These are phyloP conservation scores for Anthoptus insignis DNA, from an alignment of 2,888 invertebrate species.

Conservation along the genomic window DNA sequence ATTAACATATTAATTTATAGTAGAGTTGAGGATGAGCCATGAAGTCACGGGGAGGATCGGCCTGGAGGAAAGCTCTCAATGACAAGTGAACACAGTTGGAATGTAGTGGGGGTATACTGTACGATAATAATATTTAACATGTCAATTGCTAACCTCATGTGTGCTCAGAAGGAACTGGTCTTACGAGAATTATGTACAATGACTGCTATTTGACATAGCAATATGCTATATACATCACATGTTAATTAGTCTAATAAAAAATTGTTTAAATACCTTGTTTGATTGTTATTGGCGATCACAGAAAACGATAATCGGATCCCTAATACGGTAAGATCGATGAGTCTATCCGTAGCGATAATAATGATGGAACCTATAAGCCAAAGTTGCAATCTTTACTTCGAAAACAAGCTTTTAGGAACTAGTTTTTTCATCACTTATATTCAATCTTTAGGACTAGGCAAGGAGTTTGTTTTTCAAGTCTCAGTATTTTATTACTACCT, in stretches of 20 bases:
- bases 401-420: no score
- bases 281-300: conserved; percentile 42
- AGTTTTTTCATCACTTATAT: no score
- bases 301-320: no score
- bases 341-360: no score
- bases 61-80: no score
- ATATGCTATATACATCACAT: conserved; percentile 76
- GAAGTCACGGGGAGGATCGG: conserved; percentile 13
- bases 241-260: conserved; percentile 77
- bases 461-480: no score
- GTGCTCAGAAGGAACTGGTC: conserved; percentile 54
- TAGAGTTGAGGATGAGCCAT: conserved; percentile 42
- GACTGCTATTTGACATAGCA: conserved; percentile 58
- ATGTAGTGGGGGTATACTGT: conserved; percentile 16
- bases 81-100: conserved; percentile 6
- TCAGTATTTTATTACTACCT: no score
- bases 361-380: no score
- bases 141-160: conserved; percentile 49
- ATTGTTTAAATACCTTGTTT: conserved; percentile 65
- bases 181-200: conserved; percentile 52
- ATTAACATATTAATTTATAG: conserved; percentile 76
- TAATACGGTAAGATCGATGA: no score
- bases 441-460: no score
- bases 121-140: conserved; percentile 29
- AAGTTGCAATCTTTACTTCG: no score